Evolutionary conservation across 2,113 vertebrate species (phyloP).

Genomic region (Verasper variegatus): DNA sequence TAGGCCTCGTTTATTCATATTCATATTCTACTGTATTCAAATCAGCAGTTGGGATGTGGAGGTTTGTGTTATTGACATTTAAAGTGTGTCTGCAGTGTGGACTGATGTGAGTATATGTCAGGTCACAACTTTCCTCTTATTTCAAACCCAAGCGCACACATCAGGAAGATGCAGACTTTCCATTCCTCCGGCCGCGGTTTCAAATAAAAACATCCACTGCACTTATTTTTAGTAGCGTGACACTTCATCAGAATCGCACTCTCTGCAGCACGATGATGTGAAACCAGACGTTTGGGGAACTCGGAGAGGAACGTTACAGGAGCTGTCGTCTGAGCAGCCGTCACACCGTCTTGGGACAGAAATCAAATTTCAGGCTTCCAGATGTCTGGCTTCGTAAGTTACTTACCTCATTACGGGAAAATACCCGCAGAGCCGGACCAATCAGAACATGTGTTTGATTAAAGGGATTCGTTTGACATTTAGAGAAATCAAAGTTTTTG

Average conservation of each 20-base stretch:
- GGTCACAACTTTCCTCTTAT: constrained; percentile 41
- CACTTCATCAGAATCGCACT: constrained; percentile 29
- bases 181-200: constrained; percentile 39
- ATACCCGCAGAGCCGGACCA: background rate
- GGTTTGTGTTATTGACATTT: constrained; percentile 18
- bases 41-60: background rate
- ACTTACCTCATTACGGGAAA: background rate
- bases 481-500: no score
- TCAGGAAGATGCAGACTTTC: constrained; percentile 50
- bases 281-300: background rate
- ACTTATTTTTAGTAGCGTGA: constrained; percentile 37
- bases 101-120: constrained; percentile 28
- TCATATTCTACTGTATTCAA: background rate
- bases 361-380: background rate
- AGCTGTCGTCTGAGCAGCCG: background rate
- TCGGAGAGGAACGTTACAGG: background rate
- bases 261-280: background rate
- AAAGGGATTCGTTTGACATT: no score
- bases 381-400: background rate
- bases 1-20: background rate
- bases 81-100: constrained; percentile 26
- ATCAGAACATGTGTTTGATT: background rate
- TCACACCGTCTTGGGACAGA: background rate
- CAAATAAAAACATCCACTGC: constrained; percentile 59
- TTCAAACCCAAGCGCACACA: constrained; percentile 46